Evolutionary conservation across 2,113 vertebrate species (phyloP).

Genomic region (Erpornis zantholeuca): DNA sequence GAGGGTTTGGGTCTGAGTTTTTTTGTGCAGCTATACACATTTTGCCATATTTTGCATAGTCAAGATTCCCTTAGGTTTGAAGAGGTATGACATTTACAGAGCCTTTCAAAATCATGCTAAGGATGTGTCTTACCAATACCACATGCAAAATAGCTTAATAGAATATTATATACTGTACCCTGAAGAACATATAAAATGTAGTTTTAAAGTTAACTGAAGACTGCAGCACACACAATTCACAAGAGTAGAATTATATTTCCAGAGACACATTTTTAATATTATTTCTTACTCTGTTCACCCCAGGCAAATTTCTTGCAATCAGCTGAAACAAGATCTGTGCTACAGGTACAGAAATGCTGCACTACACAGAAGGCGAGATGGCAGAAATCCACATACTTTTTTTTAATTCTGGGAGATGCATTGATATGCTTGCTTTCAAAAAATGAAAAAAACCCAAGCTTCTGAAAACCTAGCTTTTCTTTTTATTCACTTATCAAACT

Average conservation of each 20-base stretch:
- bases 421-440: not conserved
- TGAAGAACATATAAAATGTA: not conserved
- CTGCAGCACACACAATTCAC: not conserved
- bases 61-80: not conserved
- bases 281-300: not conserved
- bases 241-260: not conserved
- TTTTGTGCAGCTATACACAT: not conserved
- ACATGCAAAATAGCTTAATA: not conserved
- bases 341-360: not conserved
- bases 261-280: constrained; percentile 1
- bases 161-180: not conserved
- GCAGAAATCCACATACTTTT: not conserved
- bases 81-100: not conserved
- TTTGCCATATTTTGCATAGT: not conserved
- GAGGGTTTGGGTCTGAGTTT: accelerated
- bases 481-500: not conserved
- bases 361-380: not conserved
- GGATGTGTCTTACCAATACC: not conserved
- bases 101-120: not conserved
- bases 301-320: not conserved
- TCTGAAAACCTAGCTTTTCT: not conserved
- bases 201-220: not conserved
- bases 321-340: not conserved
- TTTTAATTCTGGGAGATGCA: not conserved
- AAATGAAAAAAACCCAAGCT: not conserved